Conservation (phyloP, 2,113 vertebrate species). For the Siphamia tubifer region DNA sequence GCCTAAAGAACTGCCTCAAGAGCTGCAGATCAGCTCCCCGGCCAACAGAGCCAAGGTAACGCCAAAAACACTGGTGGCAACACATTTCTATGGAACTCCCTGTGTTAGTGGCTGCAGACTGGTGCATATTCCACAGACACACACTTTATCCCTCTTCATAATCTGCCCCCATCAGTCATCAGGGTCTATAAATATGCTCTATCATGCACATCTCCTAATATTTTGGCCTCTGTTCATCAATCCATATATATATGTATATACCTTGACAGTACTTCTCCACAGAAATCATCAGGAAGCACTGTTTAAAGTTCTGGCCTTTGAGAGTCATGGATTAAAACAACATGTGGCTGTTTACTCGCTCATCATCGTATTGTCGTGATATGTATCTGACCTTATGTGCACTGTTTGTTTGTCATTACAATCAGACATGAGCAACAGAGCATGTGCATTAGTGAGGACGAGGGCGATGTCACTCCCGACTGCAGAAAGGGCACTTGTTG, state of each 20-base stretch:
- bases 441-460: background rate
- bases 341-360: background rate
- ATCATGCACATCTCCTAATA: background rate
- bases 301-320: background rate
- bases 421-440: background rate
- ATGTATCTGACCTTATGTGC: background rate
- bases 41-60: slow-evolving; percentile 89
- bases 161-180: too few species aligned
- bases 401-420: slow-evolving; percentile 2
- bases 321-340: background rate
- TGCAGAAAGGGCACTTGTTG: slow-evolving; percentile 28
- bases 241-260: background rate
- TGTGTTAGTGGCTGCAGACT: too few species aligned
- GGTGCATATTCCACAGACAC: too few species aligned
- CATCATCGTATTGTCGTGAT: background rate
- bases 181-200: background rate
- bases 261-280: background rate
- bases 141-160: too few species aligned
- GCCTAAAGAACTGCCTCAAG: slow-evolving; percentile 83
- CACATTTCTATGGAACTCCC: background rate
- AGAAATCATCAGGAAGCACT: background rate
- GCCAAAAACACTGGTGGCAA: background rate
- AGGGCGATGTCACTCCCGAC: background rate
- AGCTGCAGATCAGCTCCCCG: slow-evolving; percentile 85
- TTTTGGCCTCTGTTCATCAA: background rate